Base-by-base conservation (phyloP, 2,113 vertebrate genomes). In the Epinephelus moara region DNA sequence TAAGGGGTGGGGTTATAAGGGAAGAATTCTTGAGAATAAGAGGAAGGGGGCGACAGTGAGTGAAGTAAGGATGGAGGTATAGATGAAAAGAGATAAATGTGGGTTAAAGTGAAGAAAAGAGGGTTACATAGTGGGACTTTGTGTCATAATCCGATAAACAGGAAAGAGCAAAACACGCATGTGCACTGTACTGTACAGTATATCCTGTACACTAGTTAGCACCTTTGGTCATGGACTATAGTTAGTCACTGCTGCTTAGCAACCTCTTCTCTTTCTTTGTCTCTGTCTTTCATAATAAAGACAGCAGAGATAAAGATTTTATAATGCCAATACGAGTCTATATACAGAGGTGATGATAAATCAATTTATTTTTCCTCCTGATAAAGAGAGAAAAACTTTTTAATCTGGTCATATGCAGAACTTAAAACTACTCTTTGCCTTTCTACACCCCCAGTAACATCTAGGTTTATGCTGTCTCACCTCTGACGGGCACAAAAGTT, bases 161-260 rank as follows among this genome's bases (percentile, higher is more conserved):
- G 42, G 42, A 45, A 9, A 45, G 42, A 45, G 42, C 8, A 45
- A 45, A 45, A 45, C 40, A 42, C 40, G 10, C 40, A 9, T 30
- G 30, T 30, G 30, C 30, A 30, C 33, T 37, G 33, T 8, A 37
- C 33, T 37, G 33, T 7, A 37, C 33, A 37, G 33, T 37, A 37
- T 37, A 37, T 37, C 33, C 33, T 37, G 6, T 37, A 37, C 1
- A 37, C 33, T 37, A 37, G 33, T 37, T 37, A 37, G 33, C 33
- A 37, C 33, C 33, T 37, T 37, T 37, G 33, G 33, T 37, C 33
- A 37, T 37, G 33, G 33, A 37, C 33, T 37, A 37, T 37, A 37
- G 33, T 37, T 37, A 37, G 33, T 37, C 33, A 25, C 10, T 70
- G 85, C 88, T 91, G 83, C 85, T 70, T 87, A 84, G 84, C 82